phyloP scores from a whole-genome alignment of 2,888 invertebrate genomes.

The Gibbula magus region DNA sequence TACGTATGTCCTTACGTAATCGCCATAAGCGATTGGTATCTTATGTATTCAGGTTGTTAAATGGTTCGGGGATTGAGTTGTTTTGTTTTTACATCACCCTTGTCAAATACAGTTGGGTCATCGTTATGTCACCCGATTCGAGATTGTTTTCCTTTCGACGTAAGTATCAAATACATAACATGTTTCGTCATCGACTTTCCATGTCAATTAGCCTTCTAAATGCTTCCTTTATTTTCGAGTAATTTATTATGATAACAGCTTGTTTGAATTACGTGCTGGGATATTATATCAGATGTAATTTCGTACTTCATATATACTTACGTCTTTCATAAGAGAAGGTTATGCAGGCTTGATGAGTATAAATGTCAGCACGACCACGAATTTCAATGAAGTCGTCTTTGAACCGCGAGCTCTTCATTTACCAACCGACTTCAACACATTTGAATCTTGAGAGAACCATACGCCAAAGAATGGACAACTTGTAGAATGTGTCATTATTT shows the following conservation, averaged over 20 bases:
- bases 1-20: constrained; percentile 4
- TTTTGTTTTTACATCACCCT: constrained; percentile 20
- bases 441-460: too few relatives aligned
- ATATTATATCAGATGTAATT: constrained; percentile 10
- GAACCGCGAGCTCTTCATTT: too few relatives aligned
- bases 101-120: constrained; percentile 18
- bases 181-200: neutral
- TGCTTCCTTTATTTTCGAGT: neutral
- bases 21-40: neutral
- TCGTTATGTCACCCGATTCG: constrained; percentile 9
- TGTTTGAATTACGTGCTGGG: neutral
- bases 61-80: neutral
- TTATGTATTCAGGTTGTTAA: neutral
- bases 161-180: neutral
- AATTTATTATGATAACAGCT: constrained; percentile 17
- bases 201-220: neutral
- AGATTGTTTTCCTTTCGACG: neutral
- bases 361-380: too few relatives aligned
- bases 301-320: neutral
- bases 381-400: too few relatives aligned
- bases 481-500: too few relatives aligned
- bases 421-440: too few relatives aligned
- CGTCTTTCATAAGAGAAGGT: neutral
- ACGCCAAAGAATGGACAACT: too few relatives aligned
- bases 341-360: too few relatives aligned